Percentiles rank a stretch among this genome's conserved stretches.
phyloP scores from a whole-genome alignment of 2,888 invertebrate species.

The Parasteatoda lunata region DNA sequence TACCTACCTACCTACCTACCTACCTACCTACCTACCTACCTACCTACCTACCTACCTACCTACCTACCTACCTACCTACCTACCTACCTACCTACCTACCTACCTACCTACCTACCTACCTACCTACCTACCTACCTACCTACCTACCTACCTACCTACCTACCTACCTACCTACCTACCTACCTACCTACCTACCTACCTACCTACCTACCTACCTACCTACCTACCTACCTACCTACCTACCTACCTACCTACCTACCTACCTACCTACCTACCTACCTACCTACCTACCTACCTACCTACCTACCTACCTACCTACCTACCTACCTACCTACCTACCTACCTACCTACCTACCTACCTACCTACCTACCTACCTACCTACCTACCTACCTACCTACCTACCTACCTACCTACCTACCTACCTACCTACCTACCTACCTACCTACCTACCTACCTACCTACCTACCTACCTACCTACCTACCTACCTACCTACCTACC shows the following conservation, averaged over 20 bases:
- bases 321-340: conserved; percentile 3
- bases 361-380: not conserved
- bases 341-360: conserved; percentile 4
- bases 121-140: too few species aligned
- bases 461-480: conserved; percentile 5
- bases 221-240: not conserved
- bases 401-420: not conserved
- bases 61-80: too few species aligned
- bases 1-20: too few species aligned
- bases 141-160: too few species aligned
- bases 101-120: too few species aligned
- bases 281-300: not conserved
- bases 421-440: not conserved
- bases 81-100: too few species aligned
- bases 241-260: not conserved
- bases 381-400: not conserved
- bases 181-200: too few species aligned
- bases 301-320: conserved; percentile 3
- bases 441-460: not conserved
- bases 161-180: too few species aligned
- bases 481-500: conserved; percentile 3
- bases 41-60: too few species aligned
- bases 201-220: not conserved
- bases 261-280: not conserved
- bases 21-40: too few species aligned